Percentiles rank a stretch among this genome's conserved stretches.
These are phyloP conservation scores for Tenthredo notha DNA, from an alignment of 2,888 invertebrate species.

Conservation along the genomic window DNA sequence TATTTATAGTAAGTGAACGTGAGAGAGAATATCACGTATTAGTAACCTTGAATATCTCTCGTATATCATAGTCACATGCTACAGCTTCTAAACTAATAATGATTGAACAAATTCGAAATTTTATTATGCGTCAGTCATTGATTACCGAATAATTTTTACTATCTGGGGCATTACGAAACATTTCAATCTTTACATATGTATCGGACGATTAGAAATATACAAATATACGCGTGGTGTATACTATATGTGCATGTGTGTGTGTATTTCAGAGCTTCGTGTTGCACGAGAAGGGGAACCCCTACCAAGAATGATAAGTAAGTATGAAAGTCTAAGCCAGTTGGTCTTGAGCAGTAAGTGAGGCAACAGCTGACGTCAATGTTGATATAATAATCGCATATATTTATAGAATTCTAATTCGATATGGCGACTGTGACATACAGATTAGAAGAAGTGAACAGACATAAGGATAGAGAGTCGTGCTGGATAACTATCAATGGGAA, in stretches of 20 bases:
- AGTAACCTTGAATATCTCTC: conserved; percentile 19
- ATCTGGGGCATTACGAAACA: not conserved
- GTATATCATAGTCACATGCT: not conserved
- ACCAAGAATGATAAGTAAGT: not conserved
- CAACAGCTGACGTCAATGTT: conserved; percentile 19
- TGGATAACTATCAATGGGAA: conserved; percentile 50
- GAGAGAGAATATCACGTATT: conserved; percentile 25
- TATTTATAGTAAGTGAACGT: not conserved
- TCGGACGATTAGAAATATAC: not conserved
- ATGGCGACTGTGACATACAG: conserved; percentile 42
- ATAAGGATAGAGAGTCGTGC: conserved; percentile 43
- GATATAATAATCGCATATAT: not conserved
- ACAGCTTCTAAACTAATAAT: not conserved
- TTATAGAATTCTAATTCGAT: not conserved
- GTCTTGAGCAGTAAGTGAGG: conserved; percentile 30
- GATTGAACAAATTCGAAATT: not conserved
- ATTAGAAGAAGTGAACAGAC: conserved; percentile 33
- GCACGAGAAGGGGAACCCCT: conserved; percentile 13
- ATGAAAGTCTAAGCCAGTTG: conserved; percentile 24
- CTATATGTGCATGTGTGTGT: too few relatives aligned
- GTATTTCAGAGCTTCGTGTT: too few relatives aligned
- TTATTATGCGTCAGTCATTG: not conserved
- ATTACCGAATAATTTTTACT: not conserved
- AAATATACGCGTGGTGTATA: not conserved
- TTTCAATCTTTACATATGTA: not conserved